Conservation (phyloP, 2,797 vertebrate species). For the Pipistrellus kuhlii region DNA sequence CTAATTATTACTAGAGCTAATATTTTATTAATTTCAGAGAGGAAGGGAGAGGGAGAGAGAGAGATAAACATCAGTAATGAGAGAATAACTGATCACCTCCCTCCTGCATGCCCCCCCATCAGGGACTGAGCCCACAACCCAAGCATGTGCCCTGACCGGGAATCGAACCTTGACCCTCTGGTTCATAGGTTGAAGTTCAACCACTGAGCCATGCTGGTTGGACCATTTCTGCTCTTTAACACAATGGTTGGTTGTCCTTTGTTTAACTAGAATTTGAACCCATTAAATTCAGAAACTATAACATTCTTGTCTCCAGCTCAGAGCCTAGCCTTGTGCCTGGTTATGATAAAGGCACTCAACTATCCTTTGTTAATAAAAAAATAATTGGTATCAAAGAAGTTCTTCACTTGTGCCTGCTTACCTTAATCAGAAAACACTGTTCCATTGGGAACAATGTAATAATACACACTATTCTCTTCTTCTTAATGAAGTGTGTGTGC, state of each 20-base stretch:
- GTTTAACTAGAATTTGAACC: constrained; percentile 1
- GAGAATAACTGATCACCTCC: too few relatives aligned
- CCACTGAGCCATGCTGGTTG: too few relatives aligned
- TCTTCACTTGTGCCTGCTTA: constrained; percentile 2
- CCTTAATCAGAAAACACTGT: background rate
- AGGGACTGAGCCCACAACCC: too few relatives aligned
- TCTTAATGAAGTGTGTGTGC: background rate
- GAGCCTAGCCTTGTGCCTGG: background rate
- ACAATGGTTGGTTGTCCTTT: background rate
- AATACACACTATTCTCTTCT: background rate
- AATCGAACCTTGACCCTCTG: too few relatives aligned
- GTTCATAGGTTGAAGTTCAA: too few relatives aligned
- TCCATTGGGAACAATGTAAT: background rate
- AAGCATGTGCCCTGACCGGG: too few relatives aligned
- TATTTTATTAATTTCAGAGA: too few relatives aligned
- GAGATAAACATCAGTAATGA: too few relatives aligned
- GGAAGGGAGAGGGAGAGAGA: too few relatives aligned
- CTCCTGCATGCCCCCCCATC: too few relatives aligned
- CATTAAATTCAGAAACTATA: background rate
- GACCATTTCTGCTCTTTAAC: background rate
- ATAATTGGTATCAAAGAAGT: background rate
- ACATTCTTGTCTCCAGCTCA: background rate
- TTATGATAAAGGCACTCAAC: background rate
- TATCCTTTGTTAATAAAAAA: background rate
- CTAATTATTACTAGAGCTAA: too few relatives aligned